phyloP scores from a whole-genome alignment of 2,888 invertebrate species.

The Chrysotoxum bicinctum region DNA sequence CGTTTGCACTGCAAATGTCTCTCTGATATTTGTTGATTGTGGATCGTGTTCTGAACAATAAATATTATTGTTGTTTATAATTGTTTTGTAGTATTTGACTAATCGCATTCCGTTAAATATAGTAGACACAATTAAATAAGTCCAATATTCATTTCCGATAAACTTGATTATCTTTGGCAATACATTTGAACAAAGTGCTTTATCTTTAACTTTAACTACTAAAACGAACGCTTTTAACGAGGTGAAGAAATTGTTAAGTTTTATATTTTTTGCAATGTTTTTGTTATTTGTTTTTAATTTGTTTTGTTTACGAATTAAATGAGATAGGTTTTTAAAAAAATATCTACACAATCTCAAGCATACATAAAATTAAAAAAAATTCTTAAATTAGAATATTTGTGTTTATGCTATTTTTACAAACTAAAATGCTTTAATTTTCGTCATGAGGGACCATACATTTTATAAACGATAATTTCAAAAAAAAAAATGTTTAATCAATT shows the following conservation, averaged over 20 bases:
- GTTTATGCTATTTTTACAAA: neutral
- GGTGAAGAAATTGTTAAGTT: neutral
- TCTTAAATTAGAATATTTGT: neutral
- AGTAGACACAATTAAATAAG: neutral
- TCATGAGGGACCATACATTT: no score
- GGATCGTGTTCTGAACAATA: conserved; percentile 11
- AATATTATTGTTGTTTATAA: conserved; percentile 15
- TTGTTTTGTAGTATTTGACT: neutral
- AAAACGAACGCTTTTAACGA: neutral
- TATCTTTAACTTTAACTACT: neutral
- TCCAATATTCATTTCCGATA: neutral
- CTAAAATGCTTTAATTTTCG: neutral
- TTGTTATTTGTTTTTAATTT: neutral
- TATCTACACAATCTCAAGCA: neutral
- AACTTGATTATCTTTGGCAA: neutral
- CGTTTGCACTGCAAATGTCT: neutral
- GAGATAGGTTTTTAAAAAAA: neutral
- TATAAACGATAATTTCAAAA: no score
- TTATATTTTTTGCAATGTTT: neutral
- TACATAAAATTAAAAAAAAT: neutral
- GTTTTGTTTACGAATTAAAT: neutral
- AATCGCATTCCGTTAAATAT: neutral
- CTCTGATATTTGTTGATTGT: neutral
- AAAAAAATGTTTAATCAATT: neutral
- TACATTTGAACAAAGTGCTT: neutral